Evolutionary conservation across 2,113 vertebrate genomes (phyloP), one percentile per base, ranked within the genome.

Genomic region (Lates calcarifer): DNA sequence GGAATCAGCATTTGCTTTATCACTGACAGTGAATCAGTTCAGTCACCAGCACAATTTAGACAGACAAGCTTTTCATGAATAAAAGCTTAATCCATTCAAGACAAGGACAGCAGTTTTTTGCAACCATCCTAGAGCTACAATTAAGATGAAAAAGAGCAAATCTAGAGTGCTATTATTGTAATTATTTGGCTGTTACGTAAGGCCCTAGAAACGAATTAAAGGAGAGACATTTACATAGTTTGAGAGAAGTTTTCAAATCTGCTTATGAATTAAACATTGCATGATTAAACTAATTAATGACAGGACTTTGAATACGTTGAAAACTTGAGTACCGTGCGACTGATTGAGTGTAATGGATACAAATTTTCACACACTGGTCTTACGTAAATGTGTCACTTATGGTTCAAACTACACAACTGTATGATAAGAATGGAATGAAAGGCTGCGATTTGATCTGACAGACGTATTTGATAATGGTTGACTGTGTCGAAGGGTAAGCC

Each of bases 371-470:
- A 45, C 29, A 29, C 39, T 29, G 31, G 35, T 2, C 29, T 66
- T 61, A 60, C 26, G 26, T 64, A 70, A 69, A 47, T 26, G 22
- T 6, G 47, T 53, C 60, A 24, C 5, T 17, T 45, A 61, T 33
- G 33, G 56, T 60, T 60, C 37, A 66, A 64, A 58, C 49, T 64
- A 56, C 12, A 35, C 26, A 33, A 43, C 28, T 53, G 41, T 31
- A 9, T 82, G 82, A 85, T 85, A 82, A 85, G 35, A 73, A 2
- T 0, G 26, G 29, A 77, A 69, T 41, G 62, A 79, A 43, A 0
- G 55, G 29, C 35, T 49, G 22, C 45, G 56, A 74, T 4, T 22
- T 24, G 24, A 69, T 69, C 65, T 64, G 49, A 73, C 18, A 49
- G 6, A 37, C 2, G 45, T 33, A 35, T 28, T 37, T 56, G 31